Conservation (phyloP, 2,113 vertebrate species). For the Oreochromis spilurus region DNA sequence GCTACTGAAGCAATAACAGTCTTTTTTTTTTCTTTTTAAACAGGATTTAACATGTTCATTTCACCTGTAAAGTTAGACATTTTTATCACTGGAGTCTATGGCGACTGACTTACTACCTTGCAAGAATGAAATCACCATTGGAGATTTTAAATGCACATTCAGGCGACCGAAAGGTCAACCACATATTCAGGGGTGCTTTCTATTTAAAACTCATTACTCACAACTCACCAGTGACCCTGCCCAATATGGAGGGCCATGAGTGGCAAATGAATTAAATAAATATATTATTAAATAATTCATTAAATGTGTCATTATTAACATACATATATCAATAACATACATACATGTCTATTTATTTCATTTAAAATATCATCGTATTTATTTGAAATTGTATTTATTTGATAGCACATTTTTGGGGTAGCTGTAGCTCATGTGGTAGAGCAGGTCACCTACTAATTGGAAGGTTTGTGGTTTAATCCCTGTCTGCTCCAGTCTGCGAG, state of each 20-base stretch:
- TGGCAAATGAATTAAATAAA: not conserved
- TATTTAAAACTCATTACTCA: not conserved
- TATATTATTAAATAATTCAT: not conserved
- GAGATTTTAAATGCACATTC: not conserved
- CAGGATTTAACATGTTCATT: not conserved
- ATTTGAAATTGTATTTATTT: not conserved
- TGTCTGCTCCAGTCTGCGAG: not conserved
- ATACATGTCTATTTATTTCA: not conserved
- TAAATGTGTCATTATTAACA: not conserved
- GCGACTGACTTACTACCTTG: not conserved
- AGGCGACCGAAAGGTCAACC: not conserved
- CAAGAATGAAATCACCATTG: not conserved
- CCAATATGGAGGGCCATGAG: not conserved
- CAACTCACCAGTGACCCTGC: not conserved
- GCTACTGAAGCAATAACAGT: not conserved
- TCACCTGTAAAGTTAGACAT: not conserved
- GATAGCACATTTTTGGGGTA: not conserved
- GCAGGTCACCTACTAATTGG: not conserved
- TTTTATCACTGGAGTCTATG: not conserved
- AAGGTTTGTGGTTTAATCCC: not conserved
- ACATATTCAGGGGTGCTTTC: not conserved
- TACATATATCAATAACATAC: not conserved
- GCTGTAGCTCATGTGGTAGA: not conserved
- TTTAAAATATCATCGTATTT: not conserved
- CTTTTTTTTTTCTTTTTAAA: not conserved